Evolutionary conservation across 37 sponge, comb jelly and placozoan species (phyloP).

Genomic region (Oopsacas minuta): DNA sequence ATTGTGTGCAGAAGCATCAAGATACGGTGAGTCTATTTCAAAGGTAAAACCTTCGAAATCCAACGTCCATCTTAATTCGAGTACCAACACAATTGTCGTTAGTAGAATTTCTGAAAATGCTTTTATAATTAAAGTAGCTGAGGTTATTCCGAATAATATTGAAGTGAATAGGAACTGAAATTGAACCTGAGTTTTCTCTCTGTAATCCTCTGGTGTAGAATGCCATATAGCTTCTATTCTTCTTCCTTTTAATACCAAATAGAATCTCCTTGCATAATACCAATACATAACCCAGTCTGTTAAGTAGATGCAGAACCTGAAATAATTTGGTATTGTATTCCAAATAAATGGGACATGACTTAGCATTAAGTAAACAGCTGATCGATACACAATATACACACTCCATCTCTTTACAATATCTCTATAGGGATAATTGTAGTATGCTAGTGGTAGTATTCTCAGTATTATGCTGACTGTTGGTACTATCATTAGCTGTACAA

Average conservation of each 20-base stretch:
- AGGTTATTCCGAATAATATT: too few relatives aligned
- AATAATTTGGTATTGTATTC: too few relatives aligned
- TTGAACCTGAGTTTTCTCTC: not conserved
- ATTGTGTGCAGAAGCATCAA: too few relatives aligned
- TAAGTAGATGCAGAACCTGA: too few relatives aligned
- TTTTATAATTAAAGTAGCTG: too few relatives aligned
- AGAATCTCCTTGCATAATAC: not conserved
- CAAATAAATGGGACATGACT: not conserved
- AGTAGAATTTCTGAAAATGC: too few relatives aligned
- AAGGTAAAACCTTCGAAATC: too few relatives aligned
- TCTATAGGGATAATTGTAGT: not conserved
- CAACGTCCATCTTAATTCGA: too few relatives aligned
- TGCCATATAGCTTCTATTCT: not conserved
- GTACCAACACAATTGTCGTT: too few relatives aligned
- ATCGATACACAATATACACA: not conserved
- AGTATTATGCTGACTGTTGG: not conserved
- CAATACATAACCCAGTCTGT: too few relatives aligned
- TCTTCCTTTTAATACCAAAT: not conserved
- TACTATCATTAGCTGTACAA: not conserved
- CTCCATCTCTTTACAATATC: not conserved
- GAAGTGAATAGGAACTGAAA: too few relatives aligned
- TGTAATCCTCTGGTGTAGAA: not conserved
- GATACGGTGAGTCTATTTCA: too few relatives aligned
- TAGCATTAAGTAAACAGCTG: not conserved
- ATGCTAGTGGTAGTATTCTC: not conserved